Evolutionary conservation across 2,888 invertebrate genomes (phyloP).

Genomic region (Drosophila heteroneura): DNA sequence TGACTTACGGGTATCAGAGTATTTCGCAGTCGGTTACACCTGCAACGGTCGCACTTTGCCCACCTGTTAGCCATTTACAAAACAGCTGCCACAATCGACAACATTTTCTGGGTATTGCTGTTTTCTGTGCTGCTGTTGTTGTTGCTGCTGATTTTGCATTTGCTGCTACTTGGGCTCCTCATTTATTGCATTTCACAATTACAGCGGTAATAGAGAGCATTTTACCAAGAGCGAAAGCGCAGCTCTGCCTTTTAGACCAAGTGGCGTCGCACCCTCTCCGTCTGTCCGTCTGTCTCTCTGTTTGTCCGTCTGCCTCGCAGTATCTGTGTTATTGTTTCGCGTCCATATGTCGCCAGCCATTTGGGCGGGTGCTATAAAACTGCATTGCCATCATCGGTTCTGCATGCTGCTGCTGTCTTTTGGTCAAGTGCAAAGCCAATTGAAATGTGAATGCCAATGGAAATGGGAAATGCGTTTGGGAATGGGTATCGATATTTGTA

Average conservation of each 20-base stretch:
- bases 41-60: background rate
- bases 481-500: slow-evolving; percentile 1
- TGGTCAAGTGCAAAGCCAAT: slow-evolving; percentile 60
- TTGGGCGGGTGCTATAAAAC: slow-evolving; percentile 56
- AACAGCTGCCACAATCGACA: slow-evolving; percentile 29
- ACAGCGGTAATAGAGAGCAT: slow-evolving; percentile 61
- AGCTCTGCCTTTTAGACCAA: slow-evolving; percentile 18
- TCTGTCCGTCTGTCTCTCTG: background rate
- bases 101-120: slow-evolving; percentile 21
- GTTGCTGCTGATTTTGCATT: slow-evolving; percentile 11
- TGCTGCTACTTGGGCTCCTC: slow-evolving; percentile 2
- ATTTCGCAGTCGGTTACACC: background rate
- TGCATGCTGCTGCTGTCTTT: slow-evolving; percentile 41
- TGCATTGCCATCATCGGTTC: slow-evolving; percentile 56
- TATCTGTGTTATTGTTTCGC: slow-evolving; percentile 45
- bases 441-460: slow-evolving; percentile 40
- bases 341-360: slow-evolving; percentile 76
- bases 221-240: slow-evolving; percentile 17
- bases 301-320: slow-evolving; percentile 6
- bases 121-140: slow-evolving; percentile 7
- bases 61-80: slow-evolving; percentile 43
- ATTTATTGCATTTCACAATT: slow-evolving; percentile 57
- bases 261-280: slow-evolving; percentile 12
- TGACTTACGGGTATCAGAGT: background rate
- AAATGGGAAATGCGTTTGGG: slow-evolving; percentile 14